Base-by-base conservation (phyloP, 2,888 invertebrate species). In the Xestia rhomboidea region DNA sequence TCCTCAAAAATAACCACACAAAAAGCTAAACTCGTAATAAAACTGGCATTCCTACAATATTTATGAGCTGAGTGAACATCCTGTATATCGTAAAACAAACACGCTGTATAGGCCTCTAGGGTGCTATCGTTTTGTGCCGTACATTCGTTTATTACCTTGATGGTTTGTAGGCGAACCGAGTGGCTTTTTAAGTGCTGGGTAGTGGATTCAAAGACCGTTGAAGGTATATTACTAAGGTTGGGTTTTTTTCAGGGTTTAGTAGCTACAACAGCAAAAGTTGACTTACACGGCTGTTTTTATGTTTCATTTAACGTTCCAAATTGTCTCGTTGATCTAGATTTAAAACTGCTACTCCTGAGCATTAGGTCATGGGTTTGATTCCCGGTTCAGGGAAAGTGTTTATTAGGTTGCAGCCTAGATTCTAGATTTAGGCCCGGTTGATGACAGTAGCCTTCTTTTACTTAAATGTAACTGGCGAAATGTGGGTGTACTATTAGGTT, bases 31-130 rank as follows among this genome's bases (percentile, higher is more conserved):
- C 54, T 46, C 34, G 63, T 64, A 81, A 84, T 81, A 85, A 68
- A 85, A 85, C 85, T 18, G 73, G 44, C 41, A 69, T 81, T 60
- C 34, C 41, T 15, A 60, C 57, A 85, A 85, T 75, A 82, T 82
- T 82, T 82, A 82, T 81, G 85, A 84, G 81, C 64, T 13, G 15
- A 73, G 64, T 84, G 64, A 85, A 81, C 81, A 85, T 2, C 5
- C 76, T 75, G 49, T 54, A 63, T 85, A 81, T 85, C 82, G 82
- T 82, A 64, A 82, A 82, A 82, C 75, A 85, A 81, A 85, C 82
- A 82, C 82, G 57, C 70, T 85, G 63, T 82, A 81, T 82, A 74
- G 85, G 82, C 70, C 82, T 75, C 82, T 7, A 30, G 82, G 82
- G 82, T 57, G 67, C 82, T 69, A 85, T 82, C 67, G 82, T 75